Conservation (phyloP, 1,140 invertebrate genomes). For the Leptestheria dahalacensis region DNA sequence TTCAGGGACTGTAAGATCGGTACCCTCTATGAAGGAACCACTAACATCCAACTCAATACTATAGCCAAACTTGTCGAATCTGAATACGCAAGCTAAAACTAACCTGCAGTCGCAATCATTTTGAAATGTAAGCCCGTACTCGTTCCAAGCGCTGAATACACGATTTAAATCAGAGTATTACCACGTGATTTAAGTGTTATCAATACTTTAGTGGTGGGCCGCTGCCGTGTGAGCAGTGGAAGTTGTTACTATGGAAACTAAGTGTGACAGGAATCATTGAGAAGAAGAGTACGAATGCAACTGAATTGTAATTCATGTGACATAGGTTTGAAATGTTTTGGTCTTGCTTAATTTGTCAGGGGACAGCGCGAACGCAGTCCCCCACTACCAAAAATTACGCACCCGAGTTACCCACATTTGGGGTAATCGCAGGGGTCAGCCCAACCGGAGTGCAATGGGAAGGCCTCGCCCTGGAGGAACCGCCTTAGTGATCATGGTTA, state of each 20-base stretch:
- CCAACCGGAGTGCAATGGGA: constrained; percentile 51
- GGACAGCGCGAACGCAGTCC: constrained; percentile 44
- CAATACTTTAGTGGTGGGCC: no score
- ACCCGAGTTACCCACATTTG: constrained; percentile 51
- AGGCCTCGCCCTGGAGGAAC: constrained; percentile 45
- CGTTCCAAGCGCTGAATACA: no score
- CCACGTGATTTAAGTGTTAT: no score
- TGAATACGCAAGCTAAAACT: constrained; percentile 36
- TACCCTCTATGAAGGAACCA: constrained; percentile 94
- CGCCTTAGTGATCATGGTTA: constrained; percentile 45
- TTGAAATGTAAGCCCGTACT: no score
- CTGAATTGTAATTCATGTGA: no score
- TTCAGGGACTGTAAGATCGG: constrained; percentile 92
- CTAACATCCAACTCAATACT: constrained; percentile 93
- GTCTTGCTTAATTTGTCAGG: constrained; percentile 21
- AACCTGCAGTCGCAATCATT: not conserved
- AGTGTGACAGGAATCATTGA: no score
- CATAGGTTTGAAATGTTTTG: no score
- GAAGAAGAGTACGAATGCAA: no score
- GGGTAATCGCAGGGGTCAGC: constrained; percentile 55
- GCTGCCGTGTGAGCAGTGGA: no score
- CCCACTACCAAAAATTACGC: constrained; percentile 51
- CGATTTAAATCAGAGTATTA: no score
- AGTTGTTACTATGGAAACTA: no score
- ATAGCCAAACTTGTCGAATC: constrained; percentile 75